Percentiles rank a stretch among this genome's conserved stretches.
phyloP scores from a whole-genome alignment of 2,797 vertebrate genomes.

The Rhynchonycteris naso region DNA sequence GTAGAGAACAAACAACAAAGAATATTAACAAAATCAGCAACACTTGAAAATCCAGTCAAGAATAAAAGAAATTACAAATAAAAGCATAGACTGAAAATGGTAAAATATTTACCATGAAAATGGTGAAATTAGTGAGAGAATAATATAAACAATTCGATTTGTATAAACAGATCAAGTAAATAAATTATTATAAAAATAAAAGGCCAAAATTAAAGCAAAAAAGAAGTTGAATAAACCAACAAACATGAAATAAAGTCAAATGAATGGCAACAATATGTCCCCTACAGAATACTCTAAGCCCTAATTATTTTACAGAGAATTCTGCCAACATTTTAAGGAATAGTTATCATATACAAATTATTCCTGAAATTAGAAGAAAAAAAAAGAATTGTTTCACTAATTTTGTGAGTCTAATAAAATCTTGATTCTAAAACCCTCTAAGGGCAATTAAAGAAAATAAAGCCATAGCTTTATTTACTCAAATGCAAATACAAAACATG shows the following conservation, averaged over 20 bases:
- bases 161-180: neutral
- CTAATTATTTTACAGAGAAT: neutral
- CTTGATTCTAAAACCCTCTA: neutral
- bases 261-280: neutral
- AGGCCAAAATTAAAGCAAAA: neutral
- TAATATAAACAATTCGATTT: neutral
- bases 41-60: neutral
- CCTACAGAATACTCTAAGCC: neutral
- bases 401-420: neutral
- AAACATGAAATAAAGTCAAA: conserved; percentile 11
- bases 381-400: neutral
- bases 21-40: neutral
- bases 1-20: neutral
- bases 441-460: neutral
- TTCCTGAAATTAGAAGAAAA: neutral
- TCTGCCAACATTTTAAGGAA: neutral
- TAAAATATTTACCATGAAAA: neutral
- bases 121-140: neutral
- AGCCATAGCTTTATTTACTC: neutral
- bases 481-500: neutral
- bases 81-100: neutral
- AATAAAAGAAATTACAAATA: neutral
- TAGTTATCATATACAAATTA: neutral
- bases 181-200: conserved; percentile 9
- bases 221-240: neutral